Conservation (phyloP, 2,113 vertebrate genomes). For the Apus apus region DNA sequence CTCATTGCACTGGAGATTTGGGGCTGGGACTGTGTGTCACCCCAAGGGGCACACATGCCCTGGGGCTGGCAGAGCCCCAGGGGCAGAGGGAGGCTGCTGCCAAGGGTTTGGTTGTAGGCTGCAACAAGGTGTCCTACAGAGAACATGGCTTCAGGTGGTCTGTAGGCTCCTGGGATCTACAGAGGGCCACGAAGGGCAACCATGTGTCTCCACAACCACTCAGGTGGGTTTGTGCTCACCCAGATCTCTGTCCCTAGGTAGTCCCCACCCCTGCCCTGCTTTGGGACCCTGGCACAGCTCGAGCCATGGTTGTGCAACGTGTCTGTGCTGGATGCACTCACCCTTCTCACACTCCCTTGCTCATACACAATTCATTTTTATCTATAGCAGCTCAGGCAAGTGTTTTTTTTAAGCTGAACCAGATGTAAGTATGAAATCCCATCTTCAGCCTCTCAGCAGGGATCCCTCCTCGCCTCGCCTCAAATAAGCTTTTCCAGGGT, state of each 20-base stretch:
- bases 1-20: background rate
- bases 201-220: accelerated
- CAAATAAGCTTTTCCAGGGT: background rate
- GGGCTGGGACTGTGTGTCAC: background rate
- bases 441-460: constrained; percentile 46
- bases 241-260: background rate
- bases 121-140: background rate
- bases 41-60: accelerated
- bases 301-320: accelerated
- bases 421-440: constrained; percentile 64
- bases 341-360: background rate
- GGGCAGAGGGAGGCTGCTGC: background rate
- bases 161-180: background rate
- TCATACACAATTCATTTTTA: background rate
- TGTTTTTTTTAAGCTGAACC: constrained; percentile 32
- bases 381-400: background rate
- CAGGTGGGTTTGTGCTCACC: background rate
- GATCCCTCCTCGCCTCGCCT: background rate
- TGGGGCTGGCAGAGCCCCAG: background rate
- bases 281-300: background rate
- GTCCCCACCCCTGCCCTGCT: background rate
- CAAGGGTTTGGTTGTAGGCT: background rate
- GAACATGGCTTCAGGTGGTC: accelerated
- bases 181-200: background rate
- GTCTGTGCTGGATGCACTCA: background rate